Evolutionary conservation across 2,797 vertebrate genomes (phyloP), one percentile per base, ranked within the genome.

Genomic region (Decapterus maruadsi): DNA sequence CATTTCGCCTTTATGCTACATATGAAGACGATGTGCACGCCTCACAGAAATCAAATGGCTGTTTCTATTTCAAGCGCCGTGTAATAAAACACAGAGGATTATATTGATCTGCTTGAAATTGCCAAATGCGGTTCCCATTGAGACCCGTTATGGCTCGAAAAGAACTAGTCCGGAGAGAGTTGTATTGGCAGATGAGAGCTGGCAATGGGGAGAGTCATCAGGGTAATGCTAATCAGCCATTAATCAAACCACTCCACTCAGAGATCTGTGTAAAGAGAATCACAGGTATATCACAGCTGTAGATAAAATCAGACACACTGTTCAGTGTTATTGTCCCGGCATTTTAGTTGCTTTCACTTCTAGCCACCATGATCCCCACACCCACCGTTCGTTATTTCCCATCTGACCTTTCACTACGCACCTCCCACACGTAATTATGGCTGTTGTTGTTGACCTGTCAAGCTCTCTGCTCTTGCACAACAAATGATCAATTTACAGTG

Each of bases 91-190:
- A 29, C 43, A 3, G 64, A 42, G 85, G 80, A 80, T 80, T 75
- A 74, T 75, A 90, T 84, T 71, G 85, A 91, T 89, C 72, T 26
- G 19, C 38, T 62, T 59, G 59, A 78, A 89, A 84, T 79, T 83
- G 83, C 53, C 53, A 20, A 50, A 53, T 78, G 77, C 67, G 63
- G 68, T 66, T 85, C 81, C 68, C 66, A 81, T 76, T 20, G 48
- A 40, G 40, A 10, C 42, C 31, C 14, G 48, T 72, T 42, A 17
- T 1, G 42, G 40, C 68, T 58, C 26, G 0, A 2, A 46, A 77
- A 67, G 67, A 73, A 73, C 65, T 4, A 8, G 64, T 73, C 78
- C 73, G 0, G 50, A 2, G 75, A 72, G 82, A 63, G 75, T 68
- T 73, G 54, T 62, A 60, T 50, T 81, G 80, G 70, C 80, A 83